Evolutionary conservation across 2,888 invertebrate genomes (phyloP), one percentile per base, ranked within the genome.

Genomic region (Brenthis hecate): DNA sequence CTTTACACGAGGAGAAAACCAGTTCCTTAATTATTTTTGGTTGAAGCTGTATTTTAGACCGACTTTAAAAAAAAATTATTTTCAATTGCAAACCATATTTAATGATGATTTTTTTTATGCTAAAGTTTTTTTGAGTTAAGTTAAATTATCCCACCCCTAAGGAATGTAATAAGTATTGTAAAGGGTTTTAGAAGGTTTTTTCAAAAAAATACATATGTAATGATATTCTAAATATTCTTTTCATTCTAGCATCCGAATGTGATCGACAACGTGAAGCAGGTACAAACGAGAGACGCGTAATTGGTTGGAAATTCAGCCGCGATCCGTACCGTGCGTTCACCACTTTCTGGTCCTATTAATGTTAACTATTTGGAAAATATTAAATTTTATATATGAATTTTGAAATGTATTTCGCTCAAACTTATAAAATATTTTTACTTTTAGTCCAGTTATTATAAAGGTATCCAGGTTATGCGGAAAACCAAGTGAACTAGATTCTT

Each of bases 261-360:
- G 56, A 62, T 56, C 61, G 23, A 47, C 48, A 65, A 57, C 56
- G 56, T 69, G 60, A 56, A 66, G 69, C 56, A 62, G 71, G 68
- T 75, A 76, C 75, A 78, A 76, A 75, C 79, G 78, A 77, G 76
- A 72, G 65, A 68, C 65, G 74, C 71, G 81, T 83, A 84, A 84
- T 84, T 84, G 84, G 83, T 77, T 73, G 79, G 81, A 81, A 81
- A 83, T 80, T 76, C 75, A 67, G 56, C 66, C 62, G 62, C 61
- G 62, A 69, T 70, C 71, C 56, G 65, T 66, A 50, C 62, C 56
- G 68, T 66, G 70, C 69, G 72, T 67, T 69, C 64, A 47, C 65
- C 57, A 57, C 63, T 68, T 56, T 53, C 51, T 32, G 51, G 65
- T 16, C 55, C 53, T 36, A 69, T 65, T 69, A 67, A 67, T 62